Evolutionary conservation across 2,113 vertebrate species (phyloP).

Genomic region (Guaruba guarouba): DNA sequence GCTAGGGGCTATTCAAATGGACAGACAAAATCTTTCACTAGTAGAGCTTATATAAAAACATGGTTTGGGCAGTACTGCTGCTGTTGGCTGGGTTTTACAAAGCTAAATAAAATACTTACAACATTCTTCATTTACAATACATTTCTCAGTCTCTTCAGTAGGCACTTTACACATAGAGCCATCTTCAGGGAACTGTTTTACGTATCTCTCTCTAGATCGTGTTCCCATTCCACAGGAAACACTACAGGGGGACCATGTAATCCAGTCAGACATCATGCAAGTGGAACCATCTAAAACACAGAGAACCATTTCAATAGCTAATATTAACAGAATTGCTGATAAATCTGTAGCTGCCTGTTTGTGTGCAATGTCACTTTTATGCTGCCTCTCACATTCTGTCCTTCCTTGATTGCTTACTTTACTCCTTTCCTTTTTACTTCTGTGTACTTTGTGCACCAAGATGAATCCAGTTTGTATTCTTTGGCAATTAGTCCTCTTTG

Average conservation of each 20-base stretch:
- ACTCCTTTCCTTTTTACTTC: background rate
- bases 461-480: background rate
- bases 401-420: background rate
- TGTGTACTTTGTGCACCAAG: too few relatives aligned
- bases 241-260: constrained; percentile 96
- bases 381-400: background rate
- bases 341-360: background rate
- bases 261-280: constrained; percentile 99
- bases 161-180: constrained; percentile 91
- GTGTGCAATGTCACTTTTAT: background rate
- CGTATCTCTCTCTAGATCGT: constrained; percentile 91
- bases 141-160: constrained; percentile 92
- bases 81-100: background rate
- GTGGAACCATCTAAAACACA: constrained; percentile 88
- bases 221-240: constrained; percentile 88
- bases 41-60: background rate
- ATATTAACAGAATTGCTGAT: background rate
- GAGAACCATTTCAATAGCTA: background rate
- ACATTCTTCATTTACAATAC: constrained; percentile 93
- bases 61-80: background rate
- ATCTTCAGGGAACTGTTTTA: constrained; percentile 95
- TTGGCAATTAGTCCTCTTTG: background rate
- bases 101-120: constrained; percentile 76
- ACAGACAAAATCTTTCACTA: background rate
- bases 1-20: constrained; percentile 80